Evolutionary conservation across 2,888 invertebrate genomes (phyloP).

Genomic region (Leucoma salicis): DNA sequence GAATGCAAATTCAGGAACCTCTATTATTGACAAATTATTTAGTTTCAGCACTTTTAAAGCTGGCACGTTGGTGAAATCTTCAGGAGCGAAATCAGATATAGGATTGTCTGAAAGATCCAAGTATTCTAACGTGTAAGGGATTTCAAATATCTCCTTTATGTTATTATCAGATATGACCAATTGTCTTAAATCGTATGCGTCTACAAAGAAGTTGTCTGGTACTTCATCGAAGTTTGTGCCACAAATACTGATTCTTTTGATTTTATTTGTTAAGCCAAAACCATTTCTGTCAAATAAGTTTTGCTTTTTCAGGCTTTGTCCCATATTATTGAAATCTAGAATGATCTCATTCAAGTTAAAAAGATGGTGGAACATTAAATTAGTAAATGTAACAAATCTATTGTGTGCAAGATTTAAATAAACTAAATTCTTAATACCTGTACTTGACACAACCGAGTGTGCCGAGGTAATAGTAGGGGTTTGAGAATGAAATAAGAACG

Average conservation of each 20-base stretch:
- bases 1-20: conserved; percentile 80
- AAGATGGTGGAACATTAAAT: conserved; percentile 62
- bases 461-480: too few species aligned
- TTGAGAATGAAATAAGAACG: too few species aligned
- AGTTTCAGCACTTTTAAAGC: conserved; percentile 78
- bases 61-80: conserved; percentile 74
- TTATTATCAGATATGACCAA: conserved; percentile 79
- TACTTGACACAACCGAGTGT: too few species aligned
- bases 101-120: conserved; percentile 85
- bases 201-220: conserved; percentile 65
- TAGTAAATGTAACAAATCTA: conserved; percentile 57
- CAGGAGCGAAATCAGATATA: conserved; percentile 68
- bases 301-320: conserved; percentile 46
- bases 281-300: conserved; percentile 67
- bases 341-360: conserved; percentile 61
- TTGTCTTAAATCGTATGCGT: conserved; percentile 67
- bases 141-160: conserved; percentile 74
- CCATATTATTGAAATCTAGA: conserved; percentile 69
- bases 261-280: conserved; percentile 59
- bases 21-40: conserved; percentile 79
- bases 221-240: conserved; percentile 52
- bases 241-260: conserved; percentile 55
- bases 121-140: conserved; percentile 80
- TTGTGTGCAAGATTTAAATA: conserved; percentile 72
- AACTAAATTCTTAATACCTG: conserved; percentile 56